These are phyloP conservation scores for Lasioglossum leucozonium DNA, from an alignment of 2,888 invertebrate species.

Conservation along the genomic window DNA sequence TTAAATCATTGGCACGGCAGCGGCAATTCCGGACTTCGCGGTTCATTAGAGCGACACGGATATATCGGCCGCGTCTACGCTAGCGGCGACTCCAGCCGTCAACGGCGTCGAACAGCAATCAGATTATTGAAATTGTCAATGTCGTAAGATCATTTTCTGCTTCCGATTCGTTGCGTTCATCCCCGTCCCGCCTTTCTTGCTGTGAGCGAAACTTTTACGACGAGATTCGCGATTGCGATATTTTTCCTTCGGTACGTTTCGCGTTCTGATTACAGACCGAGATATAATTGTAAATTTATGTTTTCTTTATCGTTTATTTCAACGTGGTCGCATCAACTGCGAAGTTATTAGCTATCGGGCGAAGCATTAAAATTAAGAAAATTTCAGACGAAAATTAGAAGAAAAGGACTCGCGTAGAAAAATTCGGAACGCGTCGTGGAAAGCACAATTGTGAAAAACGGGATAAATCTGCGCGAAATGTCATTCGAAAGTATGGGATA, in stretches of 20 bases:
- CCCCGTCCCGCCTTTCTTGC: background rate
- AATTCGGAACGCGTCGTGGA: background rate
- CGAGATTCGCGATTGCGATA: background rate
- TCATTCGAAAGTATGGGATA: background rate
- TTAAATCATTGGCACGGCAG: conserved; percentile 70
- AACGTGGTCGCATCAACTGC: no score
- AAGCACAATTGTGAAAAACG: background rate
- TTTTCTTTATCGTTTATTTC: no score
- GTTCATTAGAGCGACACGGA: conserved; percentile 65
- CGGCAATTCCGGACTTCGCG: conserved; percentile 65
- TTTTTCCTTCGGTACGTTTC: no score
- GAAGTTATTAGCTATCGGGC: no score
- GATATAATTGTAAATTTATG: no score
- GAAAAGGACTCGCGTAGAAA: no score
- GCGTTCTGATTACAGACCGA: no score
- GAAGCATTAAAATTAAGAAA: no score
- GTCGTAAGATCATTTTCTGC: conserved; percentile 21
- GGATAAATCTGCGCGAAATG: background rate
- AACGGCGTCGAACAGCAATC: conserved; percentile 32
- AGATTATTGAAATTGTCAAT: conserved; percentile 43
- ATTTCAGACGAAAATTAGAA: no score
- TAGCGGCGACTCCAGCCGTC: background rate
- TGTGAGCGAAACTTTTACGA: background rate
- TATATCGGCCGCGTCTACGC: conserved; percentile 38
- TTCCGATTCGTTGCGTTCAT: conserved; percentile 8